A percentile compares a stretch with the other conserved stretches of the same genome.
Evolutionary conservation across 2,888 invertebrate genomes (phyloP).

Genomic region (Cotesia congregata): DNA sequence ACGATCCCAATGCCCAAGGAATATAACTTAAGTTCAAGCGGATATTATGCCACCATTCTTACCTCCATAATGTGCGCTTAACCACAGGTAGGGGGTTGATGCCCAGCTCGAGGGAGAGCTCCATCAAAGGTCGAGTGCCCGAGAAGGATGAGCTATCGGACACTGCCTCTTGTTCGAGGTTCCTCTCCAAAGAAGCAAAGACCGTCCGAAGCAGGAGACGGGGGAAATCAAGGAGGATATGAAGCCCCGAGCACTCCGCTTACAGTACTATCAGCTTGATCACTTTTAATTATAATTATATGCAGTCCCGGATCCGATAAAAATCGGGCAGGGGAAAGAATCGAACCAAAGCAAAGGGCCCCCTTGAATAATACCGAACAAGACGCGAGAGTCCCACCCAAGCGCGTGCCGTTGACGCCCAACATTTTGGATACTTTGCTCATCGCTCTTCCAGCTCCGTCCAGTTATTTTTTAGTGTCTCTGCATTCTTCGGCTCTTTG

Average conservation of each 20-base stretch:
- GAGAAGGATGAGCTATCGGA: conserved; percentile 36
- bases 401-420: conserved; percentile 69
- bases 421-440: conserved; percentile 48
- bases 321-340: conserved; percentile 53
- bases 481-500: not conserved
- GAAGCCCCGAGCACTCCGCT: conserved; percentile 41
- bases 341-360: conserved; percentile 32
- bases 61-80: conserved; percentile 60
- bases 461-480: conserved; percentile 1
- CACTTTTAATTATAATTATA: conserved; percentile 70
- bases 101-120: conserved; percentile 15
- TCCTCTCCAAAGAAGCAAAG: not conserved
- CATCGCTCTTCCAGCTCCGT: not conserved
- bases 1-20: conserved; percentile 47
- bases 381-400: conserved; percentile 61
- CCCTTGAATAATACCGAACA: conserved; percentile 26
- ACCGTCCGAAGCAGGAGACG: conserved; percentile 43
- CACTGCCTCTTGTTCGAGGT: not conserved
- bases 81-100: conserved; percentile 53
- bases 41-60: conserved; percentile 69
- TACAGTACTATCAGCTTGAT: conserved; percentile 61
- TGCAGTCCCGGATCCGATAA: conserved; percentile 63
- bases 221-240: conserved; percentile 31
- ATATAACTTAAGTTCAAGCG: conserved; percentile 68
- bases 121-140: conserved; percentile 34